Percentiles rank a stretch among this genome's conserved stretches.
phyloP scores from a whole-genome alignment of 2,888 invertebrate genomes.

The Chironomus tentans region DNA sequence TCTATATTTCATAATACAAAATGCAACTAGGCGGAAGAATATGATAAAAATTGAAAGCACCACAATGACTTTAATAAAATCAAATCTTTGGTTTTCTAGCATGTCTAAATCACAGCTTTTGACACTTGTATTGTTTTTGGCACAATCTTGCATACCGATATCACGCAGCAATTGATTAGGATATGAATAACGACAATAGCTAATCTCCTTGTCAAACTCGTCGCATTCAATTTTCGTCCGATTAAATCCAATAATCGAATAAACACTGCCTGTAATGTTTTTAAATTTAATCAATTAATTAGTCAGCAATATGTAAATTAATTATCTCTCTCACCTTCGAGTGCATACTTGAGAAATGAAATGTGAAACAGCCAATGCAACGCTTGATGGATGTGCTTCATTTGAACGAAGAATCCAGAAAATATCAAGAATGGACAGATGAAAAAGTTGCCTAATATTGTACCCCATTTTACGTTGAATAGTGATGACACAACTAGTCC shows the following conservation, averaged over 20 bases:
- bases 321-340: constrained; percentile 52
- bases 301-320: neutral
- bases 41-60: constrained; percentile 57
- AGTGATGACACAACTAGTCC: constrained; percentile 79
- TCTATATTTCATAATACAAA: constrained; percentile 55
- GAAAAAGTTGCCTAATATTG: constrained; percentile 80
- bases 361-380: constrained; percentile 79
- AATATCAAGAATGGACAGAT: constrained; percentile 82
- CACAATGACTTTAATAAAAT: constrained; percentile 55
- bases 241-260: constrained; percentile 74
- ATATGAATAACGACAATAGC: constrained; percentile 56
- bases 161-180: constrained; percentile 66
- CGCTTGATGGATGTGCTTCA: constrained; percentile 66
- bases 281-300: neutral
- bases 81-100: neutral
- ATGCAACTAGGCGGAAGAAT: constrained; percentile 54
- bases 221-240: constrained; percentile 65
- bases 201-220: constrained; percentile 52
- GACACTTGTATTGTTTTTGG: neutral
- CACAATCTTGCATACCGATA: constrained; percentile 58
- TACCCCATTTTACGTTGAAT: constrained; percentile 71
- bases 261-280: constrained; percentile 46
- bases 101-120: constrained; percentile 4
- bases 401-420: constrained; percentile 85
- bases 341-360: constrained; percentile 81